phyloP scores from a whole-genome alignment of 2,113 vertebrate genomes.

The Equus quagga region DNA sequence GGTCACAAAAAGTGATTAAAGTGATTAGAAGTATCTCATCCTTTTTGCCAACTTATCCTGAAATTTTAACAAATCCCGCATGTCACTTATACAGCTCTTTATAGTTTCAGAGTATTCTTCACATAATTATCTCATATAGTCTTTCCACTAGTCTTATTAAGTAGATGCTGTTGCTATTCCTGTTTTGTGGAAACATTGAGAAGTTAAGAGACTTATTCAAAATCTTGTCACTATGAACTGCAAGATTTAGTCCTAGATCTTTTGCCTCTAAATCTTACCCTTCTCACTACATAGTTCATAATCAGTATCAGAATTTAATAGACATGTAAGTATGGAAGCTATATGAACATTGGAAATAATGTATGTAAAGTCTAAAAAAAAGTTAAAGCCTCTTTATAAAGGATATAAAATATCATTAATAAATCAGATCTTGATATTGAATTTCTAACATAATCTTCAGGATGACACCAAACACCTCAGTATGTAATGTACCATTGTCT shows the following conservation, averaged over 20 bases:
- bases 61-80: constrained; percentile 43
- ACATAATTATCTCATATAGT: neutral
- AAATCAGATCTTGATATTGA: constrained; percentile 27
- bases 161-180: neutral
- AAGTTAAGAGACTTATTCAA: constrained; percentile 1
- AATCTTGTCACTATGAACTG: neutral
- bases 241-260: neutral
- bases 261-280: constrained; percentile 54
- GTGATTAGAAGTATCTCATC: neutral
- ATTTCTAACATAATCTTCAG: neutral
- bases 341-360: constrained; percentile 26
- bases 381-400: neutral
- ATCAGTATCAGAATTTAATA: constrained; percentile 40
- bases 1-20: neutral
- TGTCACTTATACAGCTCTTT: constrained; percentile 13
- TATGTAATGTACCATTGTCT: neutral
- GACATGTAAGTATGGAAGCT: neutral
- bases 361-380: constrained; percentile 12
- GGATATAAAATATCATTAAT: constrained; percentile 41
- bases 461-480: neutral
- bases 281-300: constrained; percentile 40
- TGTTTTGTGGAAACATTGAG: constrained; percentile 33
- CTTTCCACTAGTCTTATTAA: neutral
- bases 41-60: constrained; percentile 49
- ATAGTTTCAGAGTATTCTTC: neutral